phyloP scores from a whole-genome alignment of 1,140 invertebrate species.

The Drosophila miranda region DNA sequence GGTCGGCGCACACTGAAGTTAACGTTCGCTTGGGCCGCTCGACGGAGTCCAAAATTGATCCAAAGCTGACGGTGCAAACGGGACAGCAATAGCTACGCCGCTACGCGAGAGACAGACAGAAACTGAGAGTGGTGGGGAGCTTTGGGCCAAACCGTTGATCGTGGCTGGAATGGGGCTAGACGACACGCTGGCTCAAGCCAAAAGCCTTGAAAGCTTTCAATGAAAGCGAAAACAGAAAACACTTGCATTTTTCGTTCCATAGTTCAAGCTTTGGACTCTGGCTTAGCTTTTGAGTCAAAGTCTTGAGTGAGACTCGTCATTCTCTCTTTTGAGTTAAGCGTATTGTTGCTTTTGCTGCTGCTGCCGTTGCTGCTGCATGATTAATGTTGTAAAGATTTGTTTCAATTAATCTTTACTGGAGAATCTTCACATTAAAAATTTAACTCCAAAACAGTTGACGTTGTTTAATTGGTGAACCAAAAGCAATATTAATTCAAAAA shows the following conservation, averaged over 20 bases:
- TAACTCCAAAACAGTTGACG: constrained; percentile 46
- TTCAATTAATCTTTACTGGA: constrained; percentile 59
- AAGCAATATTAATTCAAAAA: constrained; percentile 43
- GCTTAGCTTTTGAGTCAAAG: constrained; percentile 50
- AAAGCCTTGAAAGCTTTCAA: constrained; percentile 75
- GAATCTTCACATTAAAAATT: constrained; percentile 51
- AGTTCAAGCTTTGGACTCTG: constrained; percentile 28
- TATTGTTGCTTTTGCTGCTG: constrained; percentile 26
- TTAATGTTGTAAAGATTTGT: constrained; percentile 70
- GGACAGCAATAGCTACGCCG: constrained; percentile 37
- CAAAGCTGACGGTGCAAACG: constrained; percentile 60
- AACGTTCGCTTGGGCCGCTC: constrained; percentile 72
- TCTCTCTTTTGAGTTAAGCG: constrained; percentile 37
- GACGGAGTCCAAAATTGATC: constrained; percentile 65
- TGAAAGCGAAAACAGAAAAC: constrained; percentile 69
- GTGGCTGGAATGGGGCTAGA: constrained; percentile 27
- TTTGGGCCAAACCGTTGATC: constrained; percentile 60
- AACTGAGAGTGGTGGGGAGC: constrained; percentile 27
- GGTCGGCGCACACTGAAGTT: constrained; percentile 82
- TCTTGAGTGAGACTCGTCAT: constrained; percentile 9
- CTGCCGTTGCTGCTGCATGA: constrained; percentile 45
- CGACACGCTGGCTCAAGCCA: constrained; percentile 34
- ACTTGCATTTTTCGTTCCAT: constrained; percentile 72
- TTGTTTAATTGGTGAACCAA: constrained; percentile 59
- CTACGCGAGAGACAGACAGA: constrained; percentile 27